These are phyloP conservation scores for Dasysyrphus tricinctus DNA, from an alignment of 2,888 invertebrate genomes.

Conservation along the genomic window DNA sequence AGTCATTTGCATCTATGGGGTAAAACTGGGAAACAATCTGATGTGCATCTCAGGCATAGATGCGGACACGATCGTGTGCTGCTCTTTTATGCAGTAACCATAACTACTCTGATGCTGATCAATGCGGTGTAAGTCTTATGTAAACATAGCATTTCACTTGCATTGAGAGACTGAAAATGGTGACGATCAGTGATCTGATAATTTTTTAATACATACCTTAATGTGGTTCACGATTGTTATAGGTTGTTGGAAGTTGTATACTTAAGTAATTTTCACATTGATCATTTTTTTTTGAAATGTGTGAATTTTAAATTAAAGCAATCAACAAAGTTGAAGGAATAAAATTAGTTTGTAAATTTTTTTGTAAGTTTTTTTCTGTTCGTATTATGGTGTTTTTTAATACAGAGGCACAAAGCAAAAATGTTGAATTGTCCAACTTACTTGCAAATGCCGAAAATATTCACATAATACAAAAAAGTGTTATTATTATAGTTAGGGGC, in stretches of 20 bases:
- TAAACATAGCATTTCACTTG: slow-evolving; percentile 39
- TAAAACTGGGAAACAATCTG: slow-evolving; percentile 31
- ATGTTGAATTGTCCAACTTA: too few species aligned
- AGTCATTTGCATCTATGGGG: slow-evolving; percentile 35
- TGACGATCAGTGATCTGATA: slow-evolving; percentile 55
- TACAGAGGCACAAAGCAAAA: too few species aligned
- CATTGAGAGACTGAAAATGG: slow-evolving; percentile 8
- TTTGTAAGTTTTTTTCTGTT: too few species aligned
- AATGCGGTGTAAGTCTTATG: slow-evolving; percentile 40
- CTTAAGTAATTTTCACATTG: too few species aligned
- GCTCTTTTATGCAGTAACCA: slow-evolving; percentile 26
- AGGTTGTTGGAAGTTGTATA: not conserved
- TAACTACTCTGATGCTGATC: slow-evolving; percentile 48
- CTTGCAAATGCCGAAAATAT: too few species aligned
- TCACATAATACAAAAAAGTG: too few species aligned
- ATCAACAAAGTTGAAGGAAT: too few species aligned
- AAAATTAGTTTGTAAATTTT: too few species aligned
- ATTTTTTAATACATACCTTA: slow-evolving; percentile 25
- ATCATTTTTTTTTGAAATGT: not conserved
- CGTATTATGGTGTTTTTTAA: too few species aligned
- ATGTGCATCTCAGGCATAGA: slow-evolving; percentile 27
- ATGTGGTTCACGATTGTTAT: slow-evolving; percentile 22
- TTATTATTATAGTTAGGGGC: too few species aligned
- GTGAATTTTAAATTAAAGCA: not conserved
- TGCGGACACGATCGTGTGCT: slow-evolving; percentile 59